Evolutionary conservation across 1,140 invertebrate genomes (phyloP).

Genomic region (Eulimnadia texana): DNA sequence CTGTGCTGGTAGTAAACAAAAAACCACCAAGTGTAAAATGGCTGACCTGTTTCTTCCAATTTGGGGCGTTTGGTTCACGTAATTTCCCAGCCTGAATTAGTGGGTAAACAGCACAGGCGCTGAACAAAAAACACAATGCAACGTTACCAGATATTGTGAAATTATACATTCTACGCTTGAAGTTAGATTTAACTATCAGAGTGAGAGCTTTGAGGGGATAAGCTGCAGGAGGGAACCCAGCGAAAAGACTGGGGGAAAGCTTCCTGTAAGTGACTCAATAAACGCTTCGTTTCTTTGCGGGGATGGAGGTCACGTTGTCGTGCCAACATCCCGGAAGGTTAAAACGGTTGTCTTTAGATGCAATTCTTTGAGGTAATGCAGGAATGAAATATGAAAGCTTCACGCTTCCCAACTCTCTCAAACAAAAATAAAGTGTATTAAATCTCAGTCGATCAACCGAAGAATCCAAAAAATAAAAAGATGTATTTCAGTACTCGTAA

Average conservation of each 20-base stretch:
- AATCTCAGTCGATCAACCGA: conserved; percentile 9
- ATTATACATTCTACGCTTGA: neutral
- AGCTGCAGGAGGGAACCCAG: too few relatives aligned
- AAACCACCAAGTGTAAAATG: neutral
- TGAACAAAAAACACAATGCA: neutral
- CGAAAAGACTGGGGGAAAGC: too few relatives aligned
- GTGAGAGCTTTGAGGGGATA: too few relatives aligned
- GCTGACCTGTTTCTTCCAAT: neutral
- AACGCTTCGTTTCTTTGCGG: too few relatives aligned
- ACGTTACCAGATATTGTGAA: neutral
- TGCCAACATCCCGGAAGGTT: neutral
- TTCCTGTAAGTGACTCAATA: too few relatives aligned
- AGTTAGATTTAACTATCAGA: too few relatives aligned
- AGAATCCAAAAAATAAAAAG: conserved; percentile 11
- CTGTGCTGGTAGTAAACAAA: neutral
- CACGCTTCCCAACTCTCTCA: too few relatives aligned
- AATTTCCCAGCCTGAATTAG: neutral
- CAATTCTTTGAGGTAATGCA: neutral
- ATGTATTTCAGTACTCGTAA: conserved; percentile 11
- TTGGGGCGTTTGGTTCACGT: neutral
- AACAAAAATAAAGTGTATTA: neutral
- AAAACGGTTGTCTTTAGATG: too few relatives aligned
- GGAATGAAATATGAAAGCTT: neutral
- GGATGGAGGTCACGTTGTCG: too few relatives aligned
- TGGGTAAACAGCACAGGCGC: neutral